Evolutionary conservation across 2,797 vertebrate species (phyloP).

Genomic region (Crocodylus rhombifer): DNA sequence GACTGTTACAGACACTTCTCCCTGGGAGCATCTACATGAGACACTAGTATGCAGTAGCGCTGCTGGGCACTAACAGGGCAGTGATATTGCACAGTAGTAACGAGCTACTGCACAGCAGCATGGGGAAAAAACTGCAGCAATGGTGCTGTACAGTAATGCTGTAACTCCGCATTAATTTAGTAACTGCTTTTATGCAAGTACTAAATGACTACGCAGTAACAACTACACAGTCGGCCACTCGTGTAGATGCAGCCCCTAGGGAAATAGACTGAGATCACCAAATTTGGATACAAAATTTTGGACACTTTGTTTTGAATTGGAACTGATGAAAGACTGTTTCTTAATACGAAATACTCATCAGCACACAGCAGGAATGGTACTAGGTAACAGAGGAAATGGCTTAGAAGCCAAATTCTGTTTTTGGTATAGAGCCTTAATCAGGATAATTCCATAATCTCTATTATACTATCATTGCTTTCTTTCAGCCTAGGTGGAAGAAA

Average conservation of each 20-base stretch:
- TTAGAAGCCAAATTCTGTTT: neutral
- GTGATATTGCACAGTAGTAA: no score
- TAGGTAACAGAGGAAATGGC: neutral
- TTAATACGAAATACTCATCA: neutral
- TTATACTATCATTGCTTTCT: neutral
- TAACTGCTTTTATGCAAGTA: no score
- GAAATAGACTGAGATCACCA: neutral
- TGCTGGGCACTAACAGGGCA: no score
- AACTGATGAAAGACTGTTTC: neutral
- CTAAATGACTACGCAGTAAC: no score
- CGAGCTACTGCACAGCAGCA: no score
- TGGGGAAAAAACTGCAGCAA: no score
- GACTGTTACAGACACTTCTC: neutral
- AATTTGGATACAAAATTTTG: neutral
- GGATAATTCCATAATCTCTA: neutral
- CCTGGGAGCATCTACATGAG: no score
- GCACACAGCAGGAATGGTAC: accelerated
- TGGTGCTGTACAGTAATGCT: no score
- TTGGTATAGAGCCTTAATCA: neutral
- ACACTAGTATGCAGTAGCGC: no score
- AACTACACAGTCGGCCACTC: no score
- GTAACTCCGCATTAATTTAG: no score
- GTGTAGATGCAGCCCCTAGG: neutral
- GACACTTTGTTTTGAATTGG: neutral
- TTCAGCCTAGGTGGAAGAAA: neutral